Evolutionary conservation across 2,888 invertebrate genomes (phyloP).

Genomic region (Euzophera pinguis): DNA sequence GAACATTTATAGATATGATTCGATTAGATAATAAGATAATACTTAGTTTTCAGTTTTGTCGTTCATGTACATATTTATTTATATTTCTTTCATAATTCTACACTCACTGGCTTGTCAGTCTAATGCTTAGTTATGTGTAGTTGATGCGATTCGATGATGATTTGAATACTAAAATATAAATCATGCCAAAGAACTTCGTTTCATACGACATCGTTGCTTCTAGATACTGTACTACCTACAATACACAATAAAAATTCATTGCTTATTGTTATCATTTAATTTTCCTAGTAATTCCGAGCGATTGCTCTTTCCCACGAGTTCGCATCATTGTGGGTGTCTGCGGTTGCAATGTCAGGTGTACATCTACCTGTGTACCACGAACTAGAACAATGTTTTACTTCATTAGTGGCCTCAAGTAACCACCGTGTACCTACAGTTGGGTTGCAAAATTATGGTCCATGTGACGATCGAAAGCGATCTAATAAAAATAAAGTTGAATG

Average conservation of each 20-base stretch:
- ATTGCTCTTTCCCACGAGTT: not conserved
- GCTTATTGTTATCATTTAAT: not conserved
- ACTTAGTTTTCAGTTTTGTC: too few relatives aligned
- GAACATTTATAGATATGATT: too few relatives aligned
- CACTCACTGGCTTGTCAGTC: too few relatives aligned
- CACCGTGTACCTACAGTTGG: slow-evolving; percentile 18
- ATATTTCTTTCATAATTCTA: too few relatives aligned
- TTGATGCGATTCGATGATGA: too few relatives aligned
- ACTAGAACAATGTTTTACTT: slow-evolving; percentile 25
- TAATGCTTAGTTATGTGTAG: too few relatives aligned
- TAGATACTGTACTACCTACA: not conserved
- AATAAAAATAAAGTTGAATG: not conserved
- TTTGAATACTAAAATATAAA: too few relatives aligned
- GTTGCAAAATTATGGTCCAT: slow-evolving; percentile 19
- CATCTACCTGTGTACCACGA: too few relatives aligned
- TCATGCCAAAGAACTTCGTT: too few relatives aligned
- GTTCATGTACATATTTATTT: too few relatives aligned
- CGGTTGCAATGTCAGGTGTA: slow-evolving; percentile 18
- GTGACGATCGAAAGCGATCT: slow-evolving; percentile 14
- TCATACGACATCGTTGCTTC: not conserved
- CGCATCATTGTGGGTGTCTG: not conserved
- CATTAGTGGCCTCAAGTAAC: slow-evolving; percentile 16
- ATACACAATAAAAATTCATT: not conserved
- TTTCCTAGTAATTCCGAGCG: not conserved
- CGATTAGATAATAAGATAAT: too few relatives aligned